Evolutionary conservation across 2,888 invertebrate species (phyloP).

Genomic region (Leucania comma): DNA sequence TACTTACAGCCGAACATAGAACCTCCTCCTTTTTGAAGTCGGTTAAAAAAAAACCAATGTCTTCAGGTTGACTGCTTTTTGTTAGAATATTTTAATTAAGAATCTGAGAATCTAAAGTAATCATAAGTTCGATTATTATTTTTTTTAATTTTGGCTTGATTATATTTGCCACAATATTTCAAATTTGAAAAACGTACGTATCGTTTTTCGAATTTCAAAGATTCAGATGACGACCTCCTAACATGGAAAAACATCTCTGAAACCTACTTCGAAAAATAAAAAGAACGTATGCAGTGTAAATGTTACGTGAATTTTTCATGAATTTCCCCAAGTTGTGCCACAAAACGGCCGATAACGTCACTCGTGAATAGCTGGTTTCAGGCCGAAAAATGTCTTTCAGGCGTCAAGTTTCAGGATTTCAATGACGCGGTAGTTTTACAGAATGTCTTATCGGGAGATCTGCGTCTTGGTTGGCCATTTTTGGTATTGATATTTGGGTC

Average conservation of each 20-base stretch:
- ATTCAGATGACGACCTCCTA: neutral
- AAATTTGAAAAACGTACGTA: too few relatives aligned
- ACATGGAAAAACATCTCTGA: neutral
- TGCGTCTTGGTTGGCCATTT: constrained; percentile 5
- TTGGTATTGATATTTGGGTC: neutral
- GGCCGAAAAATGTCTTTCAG: constrained; percentile 47
- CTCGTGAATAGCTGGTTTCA: constrained; percentile 33
- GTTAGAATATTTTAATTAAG: too few relatives aligned
- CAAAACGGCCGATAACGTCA: constrained; percentile 45
- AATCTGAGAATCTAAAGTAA: too few relatives aligned
- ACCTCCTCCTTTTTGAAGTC: too few relatives aligned
- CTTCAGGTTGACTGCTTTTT: too few relatives aligned
- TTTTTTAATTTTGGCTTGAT: too few relatives aligned
- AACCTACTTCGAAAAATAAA: neutral
- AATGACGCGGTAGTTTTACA: constrained; percentile 37
- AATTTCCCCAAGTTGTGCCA: constrained; percentile 30
- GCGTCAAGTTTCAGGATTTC: constrained; percentile 42
- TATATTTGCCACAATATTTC: too few relatives aligned
- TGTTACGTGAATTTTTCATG: constrained; percentile 36
- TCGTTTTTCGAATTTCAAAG: too few relatives aligned
- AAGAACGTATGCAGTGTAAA: constrained; percentile 5
- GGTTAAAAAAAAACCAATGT: too few relatives aligned
- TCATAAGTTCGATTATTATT: too few relatives aligned
- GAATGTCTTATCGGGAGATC: constrained; percentile 36
- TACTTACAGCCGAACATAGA: too few relatives aligned